Evolutionary conservation across 92 coral and sea anemone genomes (phyloP), one percentile per base, ranked within the genome.

Genomic region (Paragorgia papillata): DNA sequence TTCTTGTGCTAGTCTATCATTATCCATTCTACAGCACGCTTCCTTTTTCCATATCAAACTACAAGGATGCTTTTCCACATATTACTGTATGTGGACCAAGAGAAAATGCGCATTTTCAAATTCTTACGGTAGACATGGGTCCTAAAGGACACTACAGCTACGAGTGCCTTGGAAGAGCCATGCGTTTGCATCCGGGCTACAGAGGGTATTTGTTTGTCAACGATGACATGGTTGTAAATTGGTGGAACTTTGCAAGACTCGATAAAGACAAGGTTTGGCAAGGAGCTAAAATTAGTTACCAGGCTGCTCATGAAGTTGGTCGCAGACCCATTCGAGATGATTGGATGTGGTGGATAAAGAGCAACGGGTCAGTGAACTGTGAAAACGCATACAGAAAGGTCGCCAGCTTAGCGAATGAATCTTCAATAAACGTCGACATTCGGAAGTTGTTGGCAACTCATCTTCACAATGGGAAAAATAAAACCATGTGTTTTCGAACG

Each of bases 331-430:
- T 68, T 37, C 85, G 73, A 7, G 66, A 67, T 21, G 78, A 76
- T 37, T 95, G 99, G 99, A 84, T 89, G 80, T 95, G 99, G 99
- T 95, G 99, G 99, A 24, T 75, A 28, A 82, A 89, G 14, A 85
- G 90, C 15, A 89, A 82, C 56, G 95, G 92, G 9, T 62, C 84
- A 55, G 57, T 71, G 21, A 91, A 91, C 55, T 95, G 99, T 82
- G 90, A 93, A 62, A 55, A 88, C 59, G 92, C 97, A 55, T 94
- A 83, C 83, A 83, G 79, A 69, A 81, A 88, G 24, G 62, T 94
- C 41, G 83, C 90, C 64, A 83, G 86, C 39, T 54, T 85, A 73
- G 51, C 58, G 12, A 62, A 76, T 2, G 50, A 19, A 29, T 28
- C 22, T 35, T 63, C 20, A 19, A 86, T 70, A 20, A 65, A 80